These are phyloP conservation scores for Haemorhous mexicanus DNA, from an alignment of 2,113 vertebrate species.

Conservation along the genomic window DNA sequence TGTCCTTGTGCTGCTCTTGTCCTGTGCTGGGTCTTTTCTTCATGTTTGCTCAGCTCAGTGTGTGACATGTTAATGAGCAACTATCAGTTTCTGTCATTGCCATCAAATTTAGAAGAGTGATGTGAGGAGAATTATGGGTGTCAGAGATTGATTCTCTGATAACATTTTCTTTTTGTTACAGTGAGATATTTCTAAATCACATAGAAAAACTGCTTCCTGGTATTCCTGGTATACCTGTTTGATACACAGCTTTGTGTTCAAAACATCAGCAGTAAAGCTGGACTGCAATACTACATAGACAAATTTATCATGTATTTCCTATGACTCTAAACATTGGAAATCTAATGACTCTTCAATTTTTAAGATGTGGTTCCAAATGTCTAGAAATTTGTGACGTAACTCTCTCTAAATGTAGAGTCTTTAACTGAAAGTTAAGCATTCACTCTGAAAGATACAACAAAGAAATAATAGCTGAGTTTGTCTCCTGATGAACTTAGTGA, in stretches of 20 bases:
- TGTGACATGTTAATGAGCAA: background rate
- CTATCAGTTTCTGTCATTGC: background rate
- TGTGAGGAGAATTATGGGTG: background rate
- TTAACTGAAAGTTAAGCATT: background rate
- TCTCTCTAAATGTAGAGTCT: background rate
- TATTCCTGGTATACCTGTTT: background rate
- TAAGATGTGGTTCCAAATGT: background rate
- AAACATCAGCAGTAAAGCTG: background rate
- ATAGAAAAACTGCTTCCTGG: background rate
- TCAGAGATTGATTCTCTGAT: background rate
- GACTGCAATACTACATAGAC: background rate
- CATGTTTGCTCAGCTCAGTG: background rate
- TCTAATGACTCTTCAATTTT: background rate
- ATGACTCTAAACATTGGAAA: background rate
- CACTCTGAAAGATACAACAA: background rate
- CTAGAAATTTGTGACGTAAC: background rate
- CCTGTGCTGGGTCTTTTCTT: background rate
- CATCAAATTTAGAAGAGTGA: background rate
- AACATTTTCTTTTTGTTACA: background rate
- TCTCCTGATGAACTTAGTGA: slow-evolving; percentile 5
- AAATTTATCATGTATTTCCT: background rate
- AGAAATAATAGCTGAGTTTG: slow-evolving; percentile 9
- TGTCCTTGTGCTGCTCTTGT: background rate
- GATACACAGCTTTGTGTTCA: background rate
- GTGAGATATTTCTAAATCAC: background rate